Evolutionary conservation across 2,888 invertebrate genomes (phyloP).

Genomic region (Exocentrus adspersus): DNA sequence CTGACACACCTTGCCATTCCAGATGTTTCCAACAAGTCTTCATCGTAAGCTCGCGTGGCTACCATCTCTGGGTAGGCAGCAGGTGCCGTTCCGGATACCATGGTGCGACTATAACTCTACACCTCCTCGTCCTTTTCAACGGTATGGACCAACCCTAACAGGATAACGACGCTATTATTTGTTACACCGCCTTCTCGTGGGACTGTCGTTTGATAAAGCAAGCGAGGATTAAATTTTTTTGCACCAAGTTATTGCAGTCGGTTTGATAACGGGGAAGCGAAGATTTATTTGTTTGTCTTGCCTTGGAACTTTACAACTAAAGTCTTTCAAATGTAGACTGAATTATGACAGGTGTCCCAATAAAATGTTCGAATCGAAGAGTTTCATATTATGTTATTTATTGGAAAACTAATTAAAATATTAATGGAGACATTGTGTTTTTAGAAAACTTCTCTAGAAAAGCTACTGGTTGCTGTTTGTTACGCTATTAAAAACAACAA

Average conservation of each 20-base stretch:
- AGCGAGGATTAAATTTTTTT: background rate
- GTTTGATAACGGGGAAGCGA: background rate
- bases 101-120: background rate
- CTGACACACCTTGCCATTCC: no score
- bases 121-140: background rate
- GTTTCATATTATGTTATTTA: no score
- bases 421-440: no score
- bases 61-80: conserved; percentile 17
- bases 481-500: no score
- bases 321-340: no score
- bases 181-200: background rate
- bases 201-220: background rate
- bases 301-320: no score
- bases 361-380: no score
- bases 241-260: background rate
- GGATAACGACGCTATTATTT: background rate
- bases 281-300: background rate
- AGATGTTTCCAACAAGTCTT: background rate
- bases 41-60: background rate
- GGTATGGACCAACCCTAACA: background rate
- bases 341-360: no score
- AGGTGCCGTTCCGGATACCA: conserved; percentile 20
- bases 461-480: no score
- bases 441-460: no score
- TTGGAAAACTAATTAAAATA: no score